These are phyloP conservation scores for Acanthoscelides obtectus DNA, from an alignment of 2,888 invertebrate species.

Conservation along the genomic window DNA sequence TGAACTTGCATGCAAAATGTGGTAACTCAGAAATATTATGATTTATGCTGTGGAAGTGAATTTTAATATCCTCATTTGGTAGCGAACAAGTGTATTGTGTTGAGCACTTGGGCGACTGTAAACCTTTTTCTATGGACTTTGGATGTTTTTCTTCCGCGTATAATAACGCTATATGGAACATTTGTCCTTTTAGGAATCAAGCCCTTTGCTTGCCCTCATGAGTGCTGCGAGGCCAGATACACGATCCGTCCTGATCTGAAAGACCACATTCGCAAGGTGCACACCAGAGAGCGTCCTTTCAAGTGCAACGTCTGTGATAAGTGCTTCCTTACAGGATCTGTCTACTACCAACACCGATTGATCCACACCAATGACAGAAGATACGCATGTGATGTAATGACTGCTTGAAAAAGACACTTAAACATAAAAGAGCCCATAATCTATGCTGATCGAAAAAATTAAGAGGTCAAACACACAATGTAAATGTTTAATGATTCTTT, in stretches of 20 bases:
- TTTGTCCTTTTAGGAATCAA: constrained; percentile 51
- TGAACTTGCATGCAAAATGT: too few relatives aligned
- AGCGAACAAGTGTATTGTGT: too few relatives aligned
- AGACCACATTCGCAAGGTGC: constrained; percentile 60
- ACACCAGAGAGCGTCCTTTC: constrained; percentile 60
- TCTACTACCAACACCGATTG: constrained; percentile 59
- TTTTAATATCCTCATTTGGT: too few relatives aligned
- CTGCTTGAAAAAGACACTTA: neutral
- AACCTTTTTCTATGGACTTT: too few relatives aligned
- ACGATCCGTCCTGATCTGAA: constrained; percentile 61
- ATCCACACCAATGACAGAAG: constrained; percentile 60
- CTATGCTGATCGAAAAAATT: too few relatives aligned
- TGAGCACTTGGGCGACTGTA: too few relatives aligned
- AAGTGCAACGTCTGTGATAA: constrained; percentile 59
- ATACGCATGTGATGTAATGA: constrained; percentile 56
- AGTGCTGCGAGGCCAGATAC: constrained; percentile 57
- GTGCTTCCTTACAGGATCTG: constrained; percentile 59
- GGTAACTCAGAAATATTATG: too few relatives aligned
- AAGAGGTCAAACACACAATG: too few relatives aligned
- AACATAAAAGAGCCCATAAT: neutral
- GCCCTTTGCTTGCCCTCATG: constrained; percentile 58
- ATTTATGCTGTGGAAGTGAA: too few relatives aligned
- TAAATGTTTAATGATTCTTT: too few relatives aligned
- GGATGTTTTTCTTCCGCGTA: too few relatives aligned
- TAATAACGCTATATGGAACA: neutral